Evolutionary conservation across 2,797 vertebrate species (phyloP), one percentile per base, ranked within the genome.

Genomic region (Lacerta viridis): DNA sequence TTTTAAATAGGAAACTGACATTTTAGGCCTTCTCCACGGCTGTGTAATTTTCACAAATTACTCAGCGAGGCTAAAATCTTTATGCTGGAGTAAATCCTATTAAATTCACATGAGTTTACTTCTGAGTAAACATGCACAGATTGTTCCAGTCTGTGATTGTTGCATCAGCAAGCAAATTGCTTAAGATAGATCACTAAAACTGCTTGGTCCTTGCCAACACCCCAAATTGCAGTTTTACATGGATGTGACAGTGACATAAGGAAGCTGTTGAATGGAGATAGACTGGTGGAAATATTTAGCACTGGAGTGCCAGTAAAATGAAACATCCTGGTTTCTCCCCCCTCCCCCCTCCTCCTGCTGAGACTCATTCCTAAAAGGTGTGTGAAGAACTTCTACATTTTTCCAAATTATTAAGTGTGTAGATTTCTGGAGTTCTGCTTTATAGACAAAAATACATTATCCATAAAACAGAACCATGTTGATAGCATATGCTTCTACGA

Each of bases 371-470:
- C 85, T 89, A 94, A 91, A 92, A 93, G n/a, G 33, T 85, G 61
- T 90, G 87, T 74, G 86, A 92, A 83, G 95, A 94, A 88, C 91
- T 88, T 89, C 85, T 92, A 95, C 78, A 33, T 50, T 91, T 90
- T 79, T 68, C 89, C 91, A 94, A 94, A 95, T 92, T 94, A 94
- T 93, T 94, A 95, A 94, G 92, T 94, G 93, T 92, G 93, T 86
- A 87, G 74, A 90, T 93, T 95, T 80, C 93, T 90, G 93, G 90
- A 77, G 92, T 92, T 93, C 82, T 91, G 88, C 64, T 86, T 86
- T 94, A 93, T 83, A 95, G 91, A 93, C 85, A 93, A 88, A 94
- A 86, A 82, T 83, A 91, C 90, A 72, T 50, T 91, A 76, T 89
- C 89, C 94, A 84, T 85, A 84, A 95, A 95, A 93, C 55, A 94